Percentiles rank a stretch among this genome's conserved stretches.
Conservation (phyloP, 2,888 invertebrate genomes). For the Pelosia muscerda region DNA sequence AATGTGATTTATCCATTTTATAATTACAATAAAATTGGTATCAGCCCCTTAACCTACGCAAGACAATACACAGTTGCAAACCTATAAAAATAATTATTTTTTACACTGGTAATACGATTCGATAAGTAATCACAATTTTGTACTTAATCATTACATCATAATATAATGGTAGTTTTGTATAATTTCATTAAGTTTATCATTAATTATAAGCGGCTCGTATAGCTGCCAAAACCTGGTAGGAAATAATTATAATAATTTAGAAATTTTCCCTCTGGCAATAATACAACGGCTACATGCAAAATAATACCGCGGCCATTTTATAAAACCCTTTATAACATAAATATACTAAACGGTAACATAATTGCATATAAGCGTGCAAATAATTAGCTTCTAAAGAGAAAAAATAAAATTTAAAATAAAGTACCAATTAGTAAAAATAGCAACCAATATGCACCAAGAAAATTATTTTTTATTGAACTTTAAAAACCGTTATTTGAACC, state of each 20-base stretch:
- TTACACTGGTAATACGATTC: slow-evolving; percentile 72
- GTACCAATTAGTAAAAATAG: slow-evolving; percentile 22
- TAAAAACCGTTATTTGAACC: slow-evolving; percentile 27
- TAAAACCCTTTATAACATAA: slow-evolving; percentile 30
- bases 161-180: slow-evolving; percentile 46
- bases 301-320: slow-evolving; percentile 16
- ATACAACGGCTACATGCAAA: slow-evolving; percentile 36
- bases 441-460: slow-evolving; percentile 29
- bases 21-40: slow-evolving; percentile 77
- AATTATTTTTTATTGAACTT: slow-evolving; percentile 24
- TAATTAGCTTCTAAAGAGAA: slow-evolving; percentile 29
- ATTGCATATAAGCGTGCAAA: slow-evolving; percentile 54
- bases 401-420: slow-evolving; percentile 20
- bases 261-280: slow-evolving; percentile 33
- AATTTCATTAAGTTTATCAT: slow-evolving; percentile 41
- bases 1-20: slow-evolving; percentile 64
- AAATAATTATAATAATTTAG: slow-evolving; percentile 25
- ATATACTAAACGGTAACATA: slow-evolving; percentile 60
- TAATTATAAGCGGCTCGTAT: slow-evolving; percentile 32
- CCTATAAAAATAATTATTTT: slow-evolving; percentile 57
- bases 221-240: slow-evolving; percentile 36
- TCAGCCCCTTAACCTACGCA: slow-evolving; percentile 69
- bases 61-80: slow-evolving; percentile 59
- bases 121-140: slow-evolving; percentile 71
- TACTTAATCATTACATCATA: slow-evolving; percentile 65